Conservation (phyloP, 2,797 vertebrate genomes). For the Micrastur ruficollis region DNA sequence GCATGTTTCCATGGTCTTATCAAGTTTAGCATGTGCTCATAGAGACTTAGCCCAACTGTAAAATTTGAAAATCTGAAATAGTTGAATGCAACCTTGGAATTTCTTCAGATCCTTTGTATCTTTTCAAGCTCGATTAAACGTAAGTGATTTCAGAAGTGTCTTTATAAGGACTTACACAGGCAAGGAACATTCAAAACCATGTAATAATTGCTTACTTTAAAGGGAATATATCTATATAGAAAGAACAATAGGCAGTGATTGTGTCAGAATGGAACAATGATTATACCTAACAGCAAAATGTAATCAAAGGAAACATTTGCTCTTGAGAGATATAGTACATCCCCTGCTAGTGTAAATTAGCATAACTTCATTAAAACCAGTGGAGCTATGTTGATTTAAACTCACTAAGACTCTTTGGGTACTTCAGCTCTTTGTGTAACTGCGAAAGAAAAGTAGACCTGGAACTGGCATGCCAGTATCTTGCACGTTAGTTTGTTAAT, state of each 20-base stretch:
- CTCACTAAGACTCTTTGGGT: background rate
- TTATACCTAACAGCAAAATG: conserved; percentile 5
- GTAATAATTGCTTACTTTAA: background rate
- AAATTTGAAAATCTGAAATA: background rate
- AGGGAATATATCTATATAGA: background rate
- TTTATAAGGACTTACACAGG: background rate
- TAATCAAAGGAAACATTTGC: conserved; percentile 4
- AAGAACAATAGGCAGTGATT: background rate
- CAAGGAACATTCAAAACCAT: background rate
- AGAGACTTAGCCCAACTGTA: background rate
- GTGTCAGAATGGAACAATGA: background rate
- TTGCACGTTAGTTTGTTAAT: background rate
- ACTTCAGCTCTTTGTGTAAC: background rate
- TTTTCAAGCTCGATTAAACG: background rate
- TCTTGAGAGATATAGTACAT: background rate
- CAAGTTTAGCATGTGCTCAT: background rate
- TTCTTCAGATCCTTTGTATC: background rate
- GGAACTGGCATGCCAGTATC: background rate
- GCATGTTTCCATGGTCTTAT: background rate
- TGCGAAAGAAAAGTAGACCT: background rate
- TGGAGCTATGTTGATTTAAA: background rate
- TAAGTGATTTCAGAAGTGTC: background rate
- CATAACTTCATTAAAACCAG: conserved; percentile 25
- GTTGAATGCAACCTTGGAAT: background rate
- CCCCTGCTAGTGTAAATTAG: background rate